phyloP scores from a whole-genome alignment of 1,140 invertebrate genomes.

The Drosophila arawakana region DNA sequence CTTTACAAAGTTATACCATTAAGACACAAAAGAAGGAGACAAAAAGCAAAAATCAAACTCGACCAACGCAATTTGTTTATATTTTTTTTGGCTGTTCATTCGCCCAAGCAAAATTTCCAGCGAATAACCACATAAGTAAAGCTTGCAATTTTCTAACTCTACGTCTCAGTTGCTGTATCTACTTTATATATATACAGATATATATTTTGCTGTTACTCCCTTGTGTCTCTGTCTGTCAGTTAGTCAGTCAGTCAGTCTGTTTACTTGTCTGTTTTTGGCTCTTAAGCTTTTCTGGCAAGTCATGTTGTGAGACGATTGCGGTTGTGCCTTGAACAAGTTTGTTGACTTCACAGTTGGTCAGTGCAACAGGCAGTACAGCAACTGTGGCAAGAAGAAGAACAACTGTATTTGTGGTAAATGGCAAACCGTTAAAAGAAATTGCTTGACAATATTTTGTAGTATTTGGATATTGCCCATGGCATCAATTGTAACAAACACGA shows the following conservation, averaged over 20 bases:
- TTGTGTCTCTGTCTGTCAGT: conserved; percentile 17
- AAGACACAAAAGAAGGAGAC: background rate
- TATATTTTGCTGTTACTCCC: conserved; percentile 24
- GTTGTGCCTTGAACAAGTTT: conserved; percentile 72
- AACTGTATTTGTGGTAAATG: conserved; percentile 31
- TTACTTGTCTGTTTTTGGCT: conserved; percentile 13
- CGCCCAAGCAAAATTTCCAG: conserved; percentile 32
- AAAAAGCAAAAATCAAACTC: conserved; percentile 3
- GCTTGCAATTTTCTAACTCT: conserved; percentile 68
- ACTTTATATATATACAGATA: conserved; percentile 1
- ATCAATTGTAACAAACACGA: conserved; percentile 61
- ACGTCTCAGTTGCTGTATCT: conserved; percentile 18
- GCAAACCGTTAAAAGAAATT: conserved; percentile 67
- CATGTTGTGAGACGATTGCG: conserved; percentile 44
- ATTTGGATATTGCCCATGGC: conserved; percentile 61
- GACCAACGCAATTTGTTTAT: conserved; percentile 39
- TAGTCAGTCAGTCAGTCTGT: conserved; percentile 5
- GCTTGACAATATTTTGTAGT: conserved; percentile 61
- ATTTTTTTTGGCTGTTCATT: conserved; percentile 19
- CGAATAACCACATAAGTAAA: conserved; percentile 25
- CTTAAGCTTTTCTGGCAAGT: conserved; percentile 57
- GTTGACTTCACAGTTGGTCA: conserved; percentile 63
- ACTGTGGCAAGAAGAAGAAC: conserved; percentile 30
- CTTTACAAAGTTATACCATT: conserved; percentile 4
- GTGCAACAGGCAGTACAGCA: conserved; percentile 42